Base-by-base conservation (phyloP, 2,113 vertebrate species). In the Calonectris borealis region DNA sequence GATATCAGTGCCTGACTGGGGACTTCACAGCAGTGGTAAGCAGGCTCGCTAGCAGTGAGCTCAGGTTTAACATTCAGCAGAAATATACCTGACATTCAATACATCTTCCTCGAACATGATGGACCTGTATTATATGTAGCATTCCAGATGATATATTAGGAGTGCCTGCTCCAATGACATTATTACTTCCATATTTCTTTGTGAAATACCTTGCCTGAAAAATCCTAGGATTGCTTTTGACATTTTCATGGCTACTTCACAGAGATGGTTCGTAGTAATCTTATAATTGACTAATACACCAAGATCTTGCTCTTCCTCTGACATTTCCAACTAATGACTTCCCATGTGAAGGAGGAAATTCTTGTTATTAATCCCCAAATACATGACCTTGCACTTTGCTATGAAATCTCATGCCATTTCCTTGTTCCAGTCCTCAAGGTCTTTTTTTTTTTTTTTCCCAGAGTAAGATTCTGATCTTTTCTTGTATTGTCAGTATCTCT, bases 161-260 rank as follows among this genome's bases (percentile, higher is more conserved):
- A 94, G 29, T 90, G 92, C 93, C 92, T 90, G 78, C 75, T 94
- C 85, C 90, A 95, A 66, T 90, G 94, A 96, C 96, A 97, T 96
- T 97, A 96, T 90, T 94, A 93, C 93, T 96, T 97, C 90, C 93
- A 96, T 97, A 96, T 97, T 96, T 97, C 96, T 96, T 92, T 92
- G 60, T 92, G 93, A 97, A 96, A 96, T 93, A 93, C 83, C 79
- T 94, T 78, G 75, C 85, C 90, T 86, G 92, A 92, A 96, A 97
- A 96, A 90, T 97, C 79, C 85, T 93, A 92, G 85, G 92, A 96
- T 96, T 96, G 92, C 94, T 96, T 96, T 93, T 96, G 96, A 97
- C 96, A 97, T 97, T 96, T 97, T 97, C 96, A 96, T 96, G 96
- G 90, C 91, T 97, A 32, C 87, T 95, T 95, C 96, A 90, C 61